Conservation (phyloP, 1,140 invertebrate genomes). For the Phymastichus coffea region DNA sequence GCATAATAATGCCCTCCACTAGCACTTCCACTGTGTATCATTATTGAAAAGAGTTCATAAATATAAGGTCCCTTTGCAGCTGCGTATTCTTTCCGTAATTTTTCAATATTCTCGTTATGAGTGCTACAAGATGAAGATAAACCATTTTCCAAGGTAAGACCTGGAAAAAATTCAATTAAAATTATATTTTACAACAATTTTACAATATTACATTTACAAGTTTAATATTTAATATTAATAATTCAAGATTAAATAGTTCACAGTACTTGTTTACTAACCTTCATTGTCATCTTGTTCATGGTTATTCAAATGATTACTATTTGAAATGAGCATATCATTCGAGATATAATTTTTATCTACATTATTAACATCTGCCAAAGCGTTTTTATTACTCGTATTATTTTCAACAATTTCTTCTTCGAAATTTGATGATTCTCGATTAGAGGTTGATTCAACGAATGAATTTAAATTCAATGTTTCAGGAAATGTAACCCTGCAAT, state of each 20-base stretch:
- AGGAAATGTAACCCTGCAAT: slow-evolving; percentile 78
- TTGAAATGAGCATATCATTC: slow-evolving; percentile 44
- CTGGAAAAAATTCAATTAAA: slow-evolving; percentile 31
- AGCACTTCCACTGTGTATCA: slow-evolving; percentile 92
- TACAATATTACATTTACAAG: too few species aligned
- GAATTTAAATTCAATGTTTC: slow-evolving; percentile 79
- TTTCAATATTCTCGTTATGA: slow-evolving; percentile 56
- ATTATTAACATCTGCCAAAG: slow-evolving; percentile 68
- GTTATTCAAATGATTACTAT: slow-evolving; percentile 40
- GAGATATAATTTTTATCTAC: slow-evolving; percentile 66
- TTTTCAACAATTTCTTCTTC: slow-evolving; percentile 52
- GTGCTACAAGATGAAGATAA: slow-evolving; percentile 39
- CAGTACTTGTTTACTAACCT: slow-evolving; percentile 42
- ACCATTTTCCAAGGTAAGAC: slow-evolving; percentile 65
- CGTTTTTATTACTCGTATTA: slow-evolving; percentile 63
- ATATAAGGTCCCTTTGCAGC: slow-evolving; percentile 68
- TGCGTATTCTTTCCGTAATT: slow-evolving; percentile 50
- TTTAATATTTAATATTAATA: too few species aligned
- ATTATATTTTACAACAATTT: slow-evolving; percentile 19
- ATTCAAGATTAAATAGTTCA: too few species aligned
- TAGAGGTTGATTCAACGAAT: slow-evolving; percentile 61
- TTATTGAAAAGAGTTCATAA: slow-evolving; percentile 90
- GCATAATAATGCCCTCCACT: slow-evolving; percentile 93
- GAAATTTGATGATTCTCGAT: slow-evolving; percentile 47
- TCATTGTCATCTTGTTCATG: slow-evolving; percentile 54